Base-by-base conservation (phyloP, 2,113 vertebrate genomes). In the Pomatorhinus ruficollis region DNA sequence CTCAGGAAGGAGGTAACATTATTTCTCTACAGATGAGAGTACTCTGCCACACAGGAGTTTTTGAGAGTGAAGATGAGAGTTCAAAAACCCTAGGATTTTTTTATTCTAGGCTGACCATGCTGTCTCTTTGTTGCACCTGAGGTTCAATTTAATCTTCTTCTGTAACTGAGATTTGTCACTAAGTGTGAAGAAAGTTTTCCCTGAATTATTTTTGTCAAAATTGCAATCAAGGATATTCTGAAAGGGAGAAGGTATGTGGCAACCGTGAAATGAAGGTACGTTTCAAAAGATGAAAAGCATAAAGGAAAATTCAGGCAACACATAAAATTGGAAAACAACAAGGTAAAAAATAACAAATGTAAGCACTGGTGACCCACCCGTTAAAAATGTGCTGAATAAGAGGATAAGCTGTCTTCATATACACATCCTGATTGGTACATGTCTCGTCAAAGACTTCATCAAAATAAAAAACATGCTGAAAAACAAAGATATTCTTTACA, bases 391-490 rank as follows among this genome's bases (percentile, higher is more conserved):
- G 99, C 86, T 99, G 98, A 93, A 99, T 99, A 89, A 99, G 98
- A 72, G 99, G 99, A 80, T 98, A 97, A 57, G 98, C 98, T 44
- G 99, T 99, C 97, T 98, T 99, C 98, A 94, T 97, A 97, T 99
- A 99, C 49, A 99, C 98, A 79, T 99, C 98, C 87, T 97, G 96
- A 91, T 99, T 99, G 93, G 98, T 98, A 95, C 98, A 98, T 13
- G 97, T 95, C 89, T 99, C 99, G 81, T 98, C 99, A 96, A 99
- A 99, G 96, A 99, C 99, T 97, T 99, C 98, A 97, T 99, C 99
- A 97, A 99, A 99, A 98, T 99, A 99, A 98, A 99, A 99, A 90
- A 97, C 98, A 95, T 99, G 99, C 99, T 99, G 98, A 87, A 98
- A 98, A 97, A 97, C 60, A 98, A 97, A 97, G 71, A 89, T 35